phyloP scores from a whole-genome alignment of 2,113 vertebrate genomes.

The Tychaedon coryphoeus region DNA sequence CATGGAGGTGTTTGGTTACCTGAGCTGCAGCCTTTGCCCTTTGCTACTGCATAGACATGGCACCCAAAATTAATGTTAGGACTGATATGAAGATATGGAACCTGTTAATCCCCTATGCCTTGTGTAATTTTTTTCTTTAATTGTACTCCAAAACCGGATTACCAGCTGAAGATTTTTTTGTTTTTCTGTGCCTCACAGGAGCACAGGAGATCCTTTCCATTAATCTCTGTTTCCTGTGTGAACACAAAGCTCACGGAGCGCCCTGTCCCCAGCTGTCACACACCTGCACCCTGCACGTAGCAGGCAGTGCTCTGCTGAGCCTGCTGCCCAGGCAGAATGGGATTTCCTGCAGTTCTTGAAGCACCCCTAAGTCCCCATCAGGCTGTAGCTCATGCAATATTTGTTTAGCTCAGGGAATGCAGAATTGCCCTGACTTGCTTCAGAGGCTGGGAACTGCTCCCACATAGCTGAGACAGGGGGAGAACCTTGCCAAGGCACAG shows the following conservation, averaged over 20 bases:
- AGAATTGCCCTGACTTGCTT: slow-evolving; percentile 5
- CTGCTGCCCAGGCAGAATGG: not conserved
- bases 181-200: not conserved
- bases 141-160: not conserved
- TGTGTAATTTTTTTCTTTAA: not conserved
- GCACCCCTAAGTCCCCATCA: not conserved
- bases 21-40: not conserved
- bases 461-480: not conserved
- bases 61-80: not conserved
- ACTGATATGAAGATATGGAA: not conserved
- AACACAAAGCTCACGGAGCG: not conserved
- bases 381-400: not conserved
- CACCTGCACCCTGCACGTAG: accelerated
- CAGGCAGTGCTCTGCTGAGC: not conserved
- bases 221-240: not conserved
- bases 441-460: slow-evolving; percentile 1
- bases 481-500: not conserved
- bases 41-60: not conserved
- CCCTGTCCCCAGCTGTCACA: not conserved
- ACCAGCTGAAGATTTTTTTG: not conserved
- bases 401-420: not conserved
- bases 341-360: not conserved
- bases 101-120: not conserved
- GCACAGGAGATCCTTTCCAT: not conserved
- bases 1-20: not conserved